Base-by-base conservation (phyloP, 2,888 invertebrate species). In the Drosophila diplacantha region DNA sequence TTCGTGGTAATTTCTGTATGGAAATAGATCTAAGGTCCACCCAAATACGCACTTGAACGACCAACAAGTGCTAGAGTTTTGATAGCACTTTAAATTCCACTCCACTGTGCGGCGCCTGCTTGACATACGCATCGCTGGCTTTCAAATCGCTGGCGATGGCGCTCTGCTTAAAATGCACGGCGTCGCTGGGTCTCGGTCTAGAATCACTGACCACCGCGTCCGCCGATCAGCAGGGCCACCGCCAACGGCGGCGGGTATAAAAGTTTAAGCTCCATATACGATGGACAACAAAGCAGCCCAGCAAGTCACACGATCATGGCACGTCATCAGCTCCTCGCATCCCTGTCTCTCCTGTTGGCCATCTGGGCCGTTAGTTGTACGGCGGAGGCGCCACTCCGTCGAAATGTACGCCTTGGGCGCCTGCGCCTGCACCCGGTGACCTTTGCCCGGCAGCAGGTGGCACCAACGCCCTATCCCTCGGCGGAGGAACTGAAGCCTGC, bases 401-500 rank as follows among this genome's bases (percentile, higher is more conserved):
- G 81, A 5, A 44, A 11, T 14, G 9, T 80, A 18, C 67, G 71
- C 0, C 8, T 32, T 6, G 64, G 32, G 43, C 73, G 79, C 29
- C 44, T 41, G 34, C 47, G 53, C 0, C 74, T 71, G 63, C 78
- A 73, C n/a, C 71, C 63, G 29, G 53, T 71, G 32, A 31, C 55
- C 12, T 66, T 75, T 20, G 83, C 85, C 20, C 58, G 81, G 1
- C 85, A 85, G 67, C 68, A 79, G 46, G 68, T 71, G 22, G 56
- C 55, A 9, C 74, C 81, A 3, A 84, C 86, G 3, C 84, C 84
- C 1, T 85, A 85, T 63, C 85, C 86, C 1, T 72, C 76, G 9
- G 85, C 85, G 1, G 75, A 71, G 16, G 85, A 85, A 37, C 51
- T 85, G 14, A 86, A 84, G 31, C 85, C 85, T 5, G 50, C 63